Conservation (phyloP, 2,113 vertebrate genomes). For the Loxodonta africana region DNA sequence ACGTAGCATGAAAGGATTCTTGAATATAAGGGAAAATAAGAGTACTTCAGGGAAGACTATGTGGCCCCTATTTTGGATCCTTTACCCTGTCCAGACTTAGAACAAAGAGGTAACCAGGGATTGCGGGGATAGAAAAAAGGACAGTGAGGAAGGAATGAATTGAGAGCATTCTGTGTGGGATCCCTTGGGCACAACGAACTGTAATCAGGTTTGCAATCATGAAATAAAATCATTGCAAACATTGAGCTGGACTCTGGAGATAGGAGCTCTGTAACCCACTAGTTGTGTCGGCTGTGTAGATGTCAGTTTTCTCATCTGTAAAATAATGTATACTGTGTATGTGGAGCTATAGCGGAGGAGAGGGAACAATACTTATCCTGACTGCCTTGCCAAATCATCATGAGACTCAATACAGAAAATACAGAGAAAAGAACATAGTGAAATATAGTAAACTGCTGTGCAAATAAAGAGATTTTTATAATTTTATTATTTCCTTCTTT, state of each 20-base stretch:
- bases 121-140: neutral
- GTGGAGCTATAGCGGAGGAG: neutral
- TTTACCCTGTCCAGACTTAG: neutral
- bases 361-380: neutral
- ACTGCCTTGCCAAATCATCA: neutral
- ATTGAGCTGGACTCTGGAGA: neutral
- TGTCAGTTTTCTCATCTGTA: neutral
- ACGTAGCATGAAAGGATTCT: conserved; percentile 20
- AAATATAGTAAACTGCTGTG: neutral
- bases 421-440: neutral
- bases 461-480: conserved; percentile 40
- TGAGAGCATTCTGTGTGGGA: neutral
- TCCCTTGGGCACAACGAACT: neutral
- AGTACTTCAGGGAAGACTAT: neutral
- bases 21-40: conserved; percentile 11
- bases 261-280: neutral
- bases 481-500: neutral
- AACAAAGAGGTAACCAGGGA: neutral
- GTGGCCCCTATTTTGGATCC: neutral
- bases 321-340: neutral
- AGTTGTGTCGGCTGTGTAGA: neutral
- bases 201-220: neutral
- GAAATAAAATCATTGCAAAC: neutral
- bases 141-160: neutral
- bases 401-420: neutral